Evolutionary conservation across 92 coral and sea anemone genomes (phyloP), one percentile per base, ranked within the genome.

Genomic region (Galaxea fascicularis): DNA sequence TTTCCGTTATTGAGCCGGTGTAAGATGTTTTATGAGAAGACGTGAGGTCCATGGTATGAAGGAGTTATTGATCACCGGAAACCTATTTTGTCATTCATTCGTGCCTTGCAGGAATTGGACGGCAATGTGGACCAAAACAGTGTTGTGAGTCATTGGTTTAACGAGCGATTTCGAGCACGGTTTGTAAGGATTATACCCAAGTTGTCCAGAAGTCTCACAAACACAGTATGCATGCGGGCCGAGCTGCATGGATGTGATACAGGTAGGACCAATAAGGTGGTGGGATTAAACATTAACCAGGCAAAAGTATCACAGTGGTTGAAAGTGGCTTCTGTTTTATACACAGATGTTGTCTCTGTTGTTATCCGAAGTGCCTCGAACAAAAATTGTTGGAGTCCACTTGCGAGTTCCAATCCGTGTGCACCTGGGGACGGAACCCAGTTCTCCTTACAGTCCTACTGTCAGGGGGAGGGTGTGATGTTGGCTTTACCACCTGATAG

Each of bases 331-430:
- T 28, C 46, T 60, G 25, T 29, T 25, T 41, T 63, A 26, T 59
- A 10, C 27, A 21, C 91, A 94, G 98, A 94, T 80, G 82, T 94
- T 10, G 87, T 81, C 29, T 94, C 98, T 54, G 89, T 94, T 59
- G 89, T 79, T 25, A 84, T 92, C 18, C 88, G 83, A 7, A 78
- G 90, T 54, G 57, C 84, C 41, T 49, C 69, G 11, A 94, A 90
- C 65, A 86, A 78, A n/a, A 94, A 92, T 30, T 94, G 98, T 57
- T 94, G 98, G 98, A 87, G 91, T 60, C 93, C 98, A 12, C 52
- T 31, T 51, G 86, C 90, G 4, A 57, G 76, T 3, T 88, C 92
- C 18, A 85, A 93, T 57, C 90, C 91, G 15, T 93, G 96, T 71
- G 74, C 71, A 24, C 13, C 66, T 12, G 80, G 62, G 14, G 95